Conservation (phyloP, 1,140 invertebrate species). For the Halesus radiatus region DNA sequence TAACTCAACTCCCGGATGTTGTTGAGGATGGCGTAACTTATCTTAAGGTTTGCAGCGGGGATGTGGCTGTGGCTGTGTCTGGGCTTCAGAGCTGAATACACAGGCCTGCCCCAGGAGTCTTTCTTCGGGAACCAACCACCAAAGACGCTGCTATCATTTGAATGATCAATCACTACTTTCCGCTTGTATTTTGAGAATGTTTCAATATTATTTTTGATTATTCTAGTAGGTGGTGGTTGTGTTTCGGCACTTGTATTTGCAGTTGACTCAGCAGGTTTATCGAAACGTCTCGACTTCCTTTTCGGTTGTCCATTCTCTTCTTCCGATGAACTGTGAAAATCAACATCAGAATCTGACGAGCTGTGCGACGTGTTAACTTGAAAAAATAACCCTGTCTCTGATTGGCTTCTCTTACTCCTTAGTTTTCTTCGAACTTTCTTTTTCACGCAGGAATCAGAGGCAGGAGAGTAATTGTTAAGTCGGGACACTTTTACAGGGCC, state of each 20-base stretch:
- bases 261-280: not conserved
- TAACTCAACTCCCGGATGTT: constrained; percentile 50
- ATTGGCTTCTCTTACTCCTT: constrained; percentile 22
- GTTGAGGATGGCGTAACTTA: constrained; percentile 40
- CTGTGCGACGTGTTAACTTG: constrained; percentile 57
- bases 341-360: constrained; percentile 61
- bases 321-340: constrained; percentile 45
- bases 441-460: constrained; percentile 26
- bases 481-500: constrained; percentile 23
- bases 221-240: not conserved
- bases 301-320: constrained; percentile 12
- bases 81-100: constrained; percentile 15
- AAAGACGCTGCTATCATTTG: constrained; percentile 28
- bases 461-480: constrained; percentile 27
- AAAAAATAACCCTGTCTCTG: constrained; percentile 15
- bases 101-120: constrained; percentile 53
- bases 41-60: constrained; percentile 15
- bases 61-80: constrained; percentile 23
- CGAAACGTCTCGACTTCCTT: not conserved
- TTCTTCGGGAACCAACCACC: constrained; percentile 61
- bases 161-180: constrained; percentile 23
- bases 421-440: constrained; percentile 24
- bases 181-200: constrained; percentile 11
- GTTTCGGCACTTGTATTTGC: not conserved
- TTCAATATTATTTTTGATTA: not conserved